phyloP scores from a whole-genome alignment of 2,113 vertebrate species.

The Pelusios castaneus region DNA sequence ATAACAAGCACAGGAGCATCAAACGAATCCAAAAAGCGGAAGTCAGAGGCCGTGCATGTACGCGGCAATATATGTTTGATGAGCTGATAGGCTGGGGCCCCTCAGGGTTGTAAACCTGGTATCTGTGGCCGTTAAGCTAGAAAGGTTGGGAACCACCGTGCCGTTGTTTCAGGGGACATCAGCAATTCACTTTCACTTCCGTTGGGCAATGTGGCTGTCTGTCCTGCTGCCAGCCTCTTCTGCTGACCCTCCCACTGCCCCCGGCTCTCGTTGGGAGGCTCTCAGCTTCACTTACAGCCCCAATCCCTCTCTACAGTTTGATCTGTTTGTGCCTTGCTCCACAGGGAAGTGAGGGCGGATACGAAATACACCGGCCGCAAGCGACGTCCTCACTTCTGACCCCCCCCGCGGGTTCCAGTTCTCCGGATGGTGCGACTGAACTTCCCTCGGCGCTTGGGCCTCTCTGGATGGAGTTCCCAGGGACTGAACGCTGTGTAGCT shows the following conservation, averaged over 20 bases:
- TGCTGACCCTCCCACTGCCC: not conserved
- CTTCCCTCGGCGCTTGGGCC: not conserved
- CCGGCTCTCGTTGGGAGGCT: not conserved
- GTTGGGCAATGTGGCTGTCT: not conserved
- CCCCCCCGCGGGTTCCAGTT: rapidly evolving
- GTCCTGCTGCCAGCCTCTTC: not conserved
- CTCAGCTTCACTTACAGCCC: not conserved
- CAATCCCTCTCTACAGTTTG: not conserved
- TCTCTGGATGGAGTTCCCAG: not conserved
- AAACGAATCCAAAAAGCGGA: too few species aligned
- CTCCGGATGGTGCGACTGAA: not conserved
- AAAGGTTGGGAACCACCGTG: too few species aligned
- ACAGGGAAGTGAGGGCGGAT: constrained; percentile 90
- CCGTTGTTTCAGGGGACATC: too few species aligned
- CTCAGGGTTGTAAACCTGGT: too few species aligned
- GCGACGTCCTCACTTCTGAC: constrained; percentile 86
- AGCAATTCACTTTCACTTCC: not conserved
- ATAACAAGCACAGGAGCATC: too few species aligned
- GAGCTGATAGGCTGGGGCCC: too few species aligned
- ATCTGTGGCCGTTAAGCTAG: too few species aligned
- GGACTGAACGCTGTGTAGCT: not conserved
- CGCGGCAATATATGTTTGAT: too few species aligned
- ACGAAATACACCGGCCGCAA: constrained; percentile 92
- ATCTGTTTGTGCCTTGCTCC: not conserved
- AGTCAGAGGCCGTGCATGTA: too few species aligned